Base-by-base conservation (phyloP, 2,888 invertebrate genomes). In the Nemurella pictetii region DNA sequence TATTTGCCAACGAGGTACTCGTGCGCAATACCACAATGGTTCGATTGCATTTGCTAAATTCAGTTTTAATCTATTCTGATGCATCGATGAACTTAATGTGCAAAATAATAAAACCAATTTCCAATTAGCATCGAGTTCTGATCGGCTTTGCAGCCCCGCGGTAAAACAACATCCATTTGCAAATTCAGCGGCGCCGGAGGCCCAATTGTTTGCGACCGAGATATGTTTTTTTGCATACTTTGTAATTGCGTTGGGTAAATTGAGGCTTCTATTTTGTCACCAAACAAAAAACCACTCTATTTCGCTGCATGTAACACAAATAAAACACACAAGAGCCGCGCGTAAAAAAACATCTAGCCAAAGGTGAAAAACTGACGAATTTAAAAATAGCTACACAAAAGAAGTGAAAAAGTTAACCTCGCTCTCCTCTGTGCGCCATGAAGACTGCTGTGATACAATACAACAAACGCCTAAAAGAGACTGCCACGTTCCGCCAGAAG, bases 21-120 rank as follows among this genome's bases (percentile, higher is more conserved):
- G n/a, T n/a, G n/a, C n/a, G n/a, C n/a, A n/a, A n/a, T n/a, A n/a
- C n/a, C n/a, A n/a, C n/a, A n/a, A n/a, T n/a, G n/a, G n/a, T n/a
- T n/a, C n/a, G n/a, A 12, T 55, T 12, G 55, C 55, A 55, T 55
- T 55, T 55, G 55, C 12, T 2, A 55, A 55, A 75, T 75, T 75
- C 75, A 75, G 9, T 75, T 75, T 75, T 75, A 75, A 75, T 75
- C 75, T n/a, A 75, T 75, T 75, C 28, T 75, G 75, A 26, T 75
- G 75, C 75, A 75, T 75, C 75, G 75, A 26, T 75, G 75, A 28
- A 75, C 28, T n/a, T n/a, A 75, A 75, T n/a, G 26, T 4, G 75
- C 20, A 75, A 25, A 75, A 75, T 75, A 9, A 2, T 5, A 75
- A 27, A 75, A 27, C 75, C 75, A 75, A 55, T 55, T n/a, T 75